Conservation (phyloP, 1,140 invertebrate genomes). For the Bombus picipes region DNA sequence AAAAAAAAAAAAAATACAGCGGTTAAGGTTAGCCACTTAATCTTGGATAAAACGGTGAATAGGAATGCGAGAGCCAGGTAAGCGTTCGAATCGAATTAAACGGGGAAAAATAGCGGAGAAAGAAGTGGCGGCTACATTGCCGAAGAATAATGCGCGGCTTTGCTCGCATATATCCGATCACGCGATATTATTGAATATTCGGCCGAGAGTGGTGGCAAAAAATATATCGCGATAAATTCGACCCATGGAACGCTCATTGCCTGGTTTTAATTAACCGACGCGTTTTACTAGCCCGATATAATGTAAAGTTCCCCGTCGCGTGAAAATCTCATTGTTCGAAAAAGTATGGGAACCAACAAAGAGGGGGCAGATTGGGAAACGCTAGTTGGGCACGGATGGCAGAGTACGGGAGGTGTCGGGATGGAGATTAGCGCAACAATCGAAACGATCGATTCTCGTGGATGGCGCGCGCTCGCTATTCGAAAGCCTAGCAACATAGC, state of each 20-base stretch:
- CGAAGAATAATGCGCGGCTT: slow-evolving; percentile 1
- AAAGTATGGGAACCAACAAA: slow-evolving; percentile 8
- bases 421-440: slow-evolving; percentile 19
- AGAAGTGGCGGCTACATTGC: not conserved
- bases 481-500: not conserved
- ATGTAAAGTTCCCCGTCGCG: slow-evolving; percentile 1
- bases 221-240: slow-evolving; percentile 8
- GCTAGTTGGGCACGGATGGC: not conserved
- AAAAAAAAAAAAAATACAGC: no score
- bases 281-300: slow-evolving; percentile 14
- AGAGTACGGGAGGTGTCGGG: no score
- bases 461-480: not conserved
- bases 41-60: not conserved
- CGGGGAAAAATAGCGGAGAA: not conserved
- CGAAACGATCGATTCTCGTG: slow-evolving; percentile 34
- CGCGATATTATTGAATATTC: slow-evolving; percentile 15
- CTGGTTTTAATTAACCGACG: slow-evolving; percentile 37
- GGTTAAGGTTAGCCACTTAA: not conserved
- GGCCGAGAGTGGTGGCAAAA: not conserved
- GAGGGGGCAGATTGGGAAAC: not conserved
- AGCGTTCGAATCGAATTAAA: not conserved
- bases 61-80: not conserved
- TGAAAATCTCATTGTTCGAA: slow-evolving; percentile 30
- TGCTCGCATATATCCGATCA: not conserved
- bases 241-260: slow-evolving; percentile 10